Conservation (phyloP, 2,113 vertebrate species). For the Cavia aperea region DNA sequence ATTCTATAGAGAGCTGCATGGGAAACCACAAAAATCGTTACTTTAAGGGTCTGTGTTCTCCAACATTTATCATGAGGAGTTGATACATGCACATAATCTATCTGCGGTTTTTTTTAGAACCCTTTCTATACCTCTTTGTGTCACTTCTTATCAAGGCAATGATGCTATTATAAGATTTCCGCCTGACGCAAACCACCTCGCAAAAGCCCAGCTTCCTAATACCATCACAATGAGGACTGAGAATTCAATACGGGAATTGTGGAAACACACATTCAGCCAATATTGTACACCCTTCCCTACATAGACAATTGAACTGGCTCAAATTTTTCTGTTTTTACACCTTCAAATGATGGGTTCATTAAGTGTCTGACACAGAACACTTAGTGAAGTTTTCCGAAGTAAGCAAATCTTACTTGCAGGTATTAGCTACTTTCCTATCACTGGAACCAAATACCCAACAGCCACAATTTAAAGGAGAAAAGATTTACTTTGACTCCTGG, state of each 20-base stretch:
- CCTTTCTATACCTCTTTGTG: not conserved
- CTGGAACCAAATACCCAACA: not conserved
- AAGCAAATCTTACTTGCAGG: not conserved
- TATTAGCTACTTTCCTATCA: not conserved
- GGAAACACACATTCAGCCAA: not conserved
- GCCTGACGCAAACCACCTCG: not conserved
- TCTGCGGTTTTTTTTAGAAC: not conserved
- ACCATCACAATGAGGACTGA: not conserved
- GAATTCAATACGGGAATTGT: too few relatives aligned
- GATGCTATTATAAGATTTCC: not conserved
- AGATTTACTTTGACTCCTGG: not conserved
- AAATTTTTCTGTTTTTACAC: too few relatives aligned
- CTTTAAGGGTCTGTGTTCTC: rapidly evolving
- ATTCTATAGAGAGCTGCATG: not conserved
- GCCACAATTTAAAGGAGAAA: not conserved
- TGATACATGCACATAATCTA: not conserved
- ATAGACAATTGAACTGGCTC: too few relatives aligned
- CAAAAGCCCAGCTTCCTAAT: too few relatives aligned
- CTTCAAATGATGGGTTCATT: not conserved
- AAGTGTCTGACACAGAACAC: too few relatives aligned
- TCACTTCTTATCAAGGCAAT: not conserved
- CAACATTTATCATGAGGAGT: not conserved
- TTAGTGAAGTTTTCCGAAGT: not conserved
- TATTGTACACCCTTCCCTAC: rapidly evolving
- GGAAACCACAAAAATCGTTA: too few relatives aligned